Conservation (phyloP, 2,888 invertebrate species). For the Pristionchus arcanus region DNA sequence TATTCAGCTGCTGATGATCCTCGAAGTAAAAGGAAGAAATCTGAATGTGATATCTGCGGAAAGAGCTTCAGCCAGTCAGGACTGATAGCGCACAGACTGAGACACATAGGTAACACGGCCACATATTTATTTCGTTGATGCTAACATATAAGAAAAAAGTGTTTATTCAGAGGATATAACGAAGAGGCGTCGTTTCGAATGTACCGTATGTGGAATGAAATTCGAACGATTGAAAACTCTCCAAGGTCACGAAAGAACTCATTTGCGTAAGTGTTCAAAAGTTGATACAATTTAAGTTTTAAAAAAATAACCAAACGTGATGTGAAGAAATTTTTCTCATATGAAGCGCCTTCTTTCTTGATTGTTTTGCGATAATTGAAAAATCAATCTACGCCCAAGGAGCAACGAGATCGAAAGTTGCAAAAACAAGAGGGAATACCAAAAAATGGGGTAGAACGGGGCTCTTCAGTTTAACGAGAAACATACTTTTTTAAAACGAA, state of each 20-base stretch:
- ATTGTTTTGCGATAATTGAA: too few species aligned
- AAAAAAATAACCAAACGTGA: too few species aligned
- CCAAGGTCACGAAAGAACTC: neutral
- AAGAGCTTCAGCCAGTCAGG: neutral
- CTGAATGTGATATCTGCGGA: neutral
- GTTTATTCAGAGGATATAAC: neutral
- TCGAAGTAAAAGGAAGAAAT: neutral
- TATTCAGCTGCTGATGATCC: neutral
- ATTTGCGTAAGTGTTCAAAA: neutral
- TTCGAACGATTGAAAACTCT: neutral
- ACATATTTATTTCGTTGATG: neutral
- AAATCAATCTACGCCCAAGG: too few species aligned
- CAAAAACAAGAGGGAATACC: too few species aligned
- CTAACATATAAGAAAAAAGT: too few species aligned
- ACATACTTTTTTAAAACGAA: too few species aligned
- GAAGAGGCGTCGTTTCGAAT: neutral
- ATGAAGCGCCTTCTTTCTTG: too few species aligned
- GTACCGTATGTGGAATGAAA: neutral
- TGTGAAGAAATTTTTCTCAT: too few species aligned
- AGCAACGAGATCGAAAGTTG: too few species aligned
- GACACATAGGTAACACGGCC: neutral
- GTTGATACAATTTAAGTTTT: too few species aligned
- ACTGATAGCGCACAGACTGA: neutral
- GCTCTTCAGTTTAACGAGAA: too few species aligned
- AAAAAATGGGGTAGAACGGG: too few species aligned